These are phyloP conservation scores for Bombylius discolor DNA, from an alignment of 2,888 invertebrate genomes.

Conservation along the genomic window DNA sequence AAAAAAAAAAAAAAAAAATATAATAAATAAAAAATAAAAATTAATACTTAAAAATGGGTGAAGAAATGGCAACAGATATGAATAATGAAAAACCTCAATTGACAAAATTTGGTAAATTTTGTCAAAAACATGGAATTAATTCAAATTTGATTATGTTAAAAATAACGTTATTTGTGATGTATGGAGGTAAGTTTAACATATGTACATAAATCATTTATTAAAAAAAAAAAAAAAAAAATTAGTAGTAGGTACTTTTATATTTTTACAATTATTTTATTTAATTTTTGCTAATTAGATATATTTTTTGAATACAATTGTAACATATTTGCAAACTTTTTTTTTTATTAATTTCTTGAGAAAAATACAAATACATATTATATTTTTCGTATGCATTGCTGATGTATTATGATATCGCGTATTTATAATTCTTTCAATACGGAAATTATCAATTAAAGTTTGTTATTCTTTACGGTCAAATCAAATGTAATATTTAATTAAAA, in stretches of 20 bases:
- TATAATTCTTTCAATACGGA: constrained; percentile 17
- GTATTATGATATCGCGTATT: too few species aligned
- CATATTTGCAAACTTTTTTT: too few species aligned
- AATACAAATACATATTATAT: too few species aligned
- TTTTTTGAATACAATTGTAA: too few species aligned
- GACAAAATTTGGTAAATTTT: constrained; percentile 30
- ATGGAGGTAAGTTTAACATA: constrained; percentile 47
- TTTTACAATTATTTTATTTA: too few species aligned
- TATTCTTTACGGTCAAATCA: neutral
- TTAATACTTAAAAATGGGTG: constrained; percentile 25
- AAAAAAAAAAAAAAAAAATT: too few species aligned
- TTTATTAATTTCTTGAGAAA: too few species aligned
- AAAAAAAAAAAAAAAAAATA: neutral
- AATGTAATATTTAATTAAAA: too few species aligned
- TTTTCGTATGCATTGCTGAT: too few species aligned
- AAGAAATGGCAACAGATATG: constrained; percentile 25
- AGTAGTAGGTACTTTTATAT: too few species aligned
- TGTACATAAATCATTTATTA: too few species aligned
- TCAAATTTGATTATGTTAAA: constrained; percentile 69
- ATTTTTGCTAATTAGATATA: too few species aligned
- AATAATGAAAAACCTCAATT: constrained; percentile 24
- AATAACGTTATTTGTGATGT: constrained; percentile 69
- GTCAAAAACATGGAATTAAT: constrained; percentile 49
- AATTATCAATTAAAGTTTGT: constrained; percentile 23
- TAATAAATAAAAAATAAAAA: neutral